Percentiles rank a stretch among this genome's conserved stretches.
phyloP scores from a whole-genome alignment of 2,888 invertebrate genomes.

The Octodonta nipae region DNA sequence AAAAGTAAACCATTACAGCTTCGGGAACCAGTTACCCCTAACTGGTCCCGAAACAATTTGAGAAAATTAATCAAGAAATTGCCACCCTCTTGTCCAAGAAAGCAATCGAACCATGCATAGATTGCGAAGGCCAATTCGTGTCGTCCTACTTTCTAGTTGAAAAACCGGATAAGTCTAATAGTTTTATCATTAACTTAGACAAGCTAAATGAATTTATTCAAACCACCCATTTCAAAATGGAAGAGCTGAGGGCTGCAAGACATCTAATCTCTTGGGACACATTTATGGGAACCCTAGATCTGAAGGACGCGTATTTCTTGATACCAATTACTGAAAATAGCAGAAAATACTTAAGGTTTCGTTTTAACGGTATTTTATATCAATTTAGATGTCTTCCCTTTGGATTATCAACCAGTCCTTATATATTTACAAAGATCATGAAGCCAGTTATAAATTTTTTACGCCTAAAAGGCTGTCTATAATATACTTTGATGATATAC shows the following conservation, averaged over 20 bases:
- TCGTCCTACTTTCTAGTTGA: conserved; percentile 16
- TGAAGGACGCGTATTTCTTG: conserved; percentile 15
- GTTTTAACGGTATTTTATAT: conserved; percentile 12
- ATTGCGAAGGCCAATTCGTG: conserved; percentile 12
- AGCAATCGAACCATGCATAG: too few species aligned
- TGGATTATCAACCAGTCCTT: conserved; percentile 12
- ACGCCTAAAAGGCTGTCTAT: conserved; percentile 11
- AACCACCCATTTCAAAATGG: conserved; percentile 19
- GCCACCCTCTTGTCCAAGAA: too few species aligned
- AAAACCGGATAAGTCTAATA: conserved; percentile 11
- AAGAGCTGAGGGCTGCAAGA: conserved; percentile 15
- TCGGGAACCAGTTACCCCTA: too few species aligned
- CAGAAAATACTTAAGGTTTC: conserved; percentile 16
- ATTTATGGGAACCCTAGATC: conserved; percentile 11
- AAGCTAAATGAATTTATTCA: conserved; percentile 14
- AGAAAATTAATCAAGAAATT: too few species aligned
- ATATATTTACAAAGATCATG: conserved; percentile 19
- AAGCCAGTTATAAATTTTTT: conserved; percentile 12
- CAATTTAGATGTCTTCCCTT: conserved; percentile 17
- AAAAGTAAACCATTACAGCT: too few species aligned
- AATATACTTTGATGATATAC: conserved; percentile 15
- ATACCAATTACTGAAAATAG: conserved; percentile 12
- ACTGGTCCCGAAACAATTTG: too few species aligned
- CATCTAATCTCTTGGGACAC: conserved; percentile 11
- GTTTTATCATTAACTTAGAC: conserved; percentile 18